These are phyloP conservation scores for Cassiopea xamachana DNA, from an alignment of 30 jellyfish, hydroid and myxozoan species.

Conservation along the genomic window DNA sequence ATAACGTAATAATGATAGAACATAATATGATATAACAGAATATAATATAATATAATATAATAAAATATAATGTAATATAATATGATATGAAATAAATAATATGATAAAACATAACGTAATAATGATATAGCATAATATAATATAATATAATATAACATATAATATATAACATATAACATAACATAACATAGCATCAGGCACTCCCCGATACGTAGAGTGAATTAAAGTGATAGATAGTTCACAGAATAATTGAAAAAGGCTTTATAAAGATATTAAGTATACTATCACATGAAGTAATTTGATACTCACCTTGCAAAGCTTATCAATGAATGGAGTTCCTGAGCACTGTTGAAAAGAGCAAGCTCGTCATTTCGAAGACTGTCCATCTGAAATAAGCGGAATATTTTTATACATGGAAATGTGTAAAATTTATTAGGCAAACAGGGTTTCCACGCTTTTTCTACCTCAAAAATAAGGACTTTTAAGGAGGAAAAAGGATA, in stretches of 20 bases:
- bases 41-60: no score
- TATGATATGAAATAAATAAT: no score
- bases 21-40: no score
- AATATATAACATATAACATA: background rate
- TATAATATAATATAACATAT: background rate
- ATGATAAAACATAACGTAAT: no score
- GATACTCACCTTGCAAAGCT: conserved; percentile 80
- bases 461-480: no score
- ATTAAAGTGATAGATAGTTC: no score
- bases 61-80: background rate
- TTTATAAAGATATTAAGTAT: background rate
- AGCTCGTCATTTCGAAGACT: conserved; percentile 58
- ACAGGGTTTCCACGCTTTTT: no score
- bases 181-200: background rate
- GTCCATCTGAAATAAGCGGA: conserved; percentile 44
- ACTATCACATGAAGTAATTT: background rate
- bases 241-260: background rate
- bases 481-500: no score
- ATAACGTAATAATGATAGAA: no score
- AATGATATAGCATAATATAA: background rate
- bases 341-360: conserved; percentile 65
- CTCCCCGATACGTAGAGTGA: background rate
- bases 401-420: no score
- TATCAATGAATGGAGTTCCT: conserved; percentile 79
- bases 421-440: no score